Base-by-base conservation (phyloP, 2,797 vertebrate genomes). In the Synanceia verrucosa region DNA sequence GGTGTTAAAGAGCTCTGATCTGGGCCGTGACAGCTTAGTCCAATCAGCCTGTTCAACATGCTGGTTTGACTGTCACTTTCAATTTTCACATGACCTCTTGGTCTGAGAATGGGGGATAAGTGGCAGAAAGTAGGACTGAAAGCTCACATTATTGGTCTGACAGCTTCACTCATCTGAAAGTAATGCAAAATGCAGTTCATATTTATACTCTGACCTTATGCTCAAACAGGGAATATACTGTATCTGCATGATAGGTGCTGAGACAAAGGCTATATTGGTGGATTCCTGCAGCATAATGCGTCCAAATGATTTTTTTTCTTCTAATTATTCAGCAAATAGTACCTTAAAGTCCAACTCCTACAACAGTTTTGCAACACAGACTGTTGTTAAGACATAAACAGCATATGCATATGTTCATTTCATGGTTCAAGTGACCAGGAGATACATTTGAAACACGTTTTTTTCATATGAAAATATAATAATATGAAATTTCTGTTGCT, bases 151-250 rank as follows among this genome's bases (percentile, higher is more conserved):
- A 98, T 98, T 95, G 95, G 91, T 95, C 95, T 97, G 97, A 99
- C 97, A 98, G 97, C 94, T 98, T 97, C 97, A 96, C 95, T 97
- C 97, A 97, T 97, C 96, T 96, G 95, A 94, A 97, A 96, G 96
- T 98, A 98, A 99, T 97, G 96, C 95, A 97, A 96, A 97, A 97
- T 92, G 94, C 96, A 95, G 96, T 96, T 97, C 96, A 96, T 96
- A 96, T 97, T 96, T 97, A 96, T 96, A 95, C 94, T 84, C 92
- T 95, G 96, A 97, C 96, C 96, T 96, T 92, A 92, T 92, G 92
- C 85, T 89, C 92, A 91, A 93, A 91, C 91, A 95, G 91, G 90
- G 94, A 93, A 93, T 94, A 91, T 93, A 86, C 88, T 89, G 75
- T 88, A 95, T 96, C 94, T 95, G 91, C 95, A 95, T 93, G 95